Evolutionary conservation across 2,888 invertebrate genomes (phyloP).

Genomic region (Glaucopsyche alexis): DNA sequence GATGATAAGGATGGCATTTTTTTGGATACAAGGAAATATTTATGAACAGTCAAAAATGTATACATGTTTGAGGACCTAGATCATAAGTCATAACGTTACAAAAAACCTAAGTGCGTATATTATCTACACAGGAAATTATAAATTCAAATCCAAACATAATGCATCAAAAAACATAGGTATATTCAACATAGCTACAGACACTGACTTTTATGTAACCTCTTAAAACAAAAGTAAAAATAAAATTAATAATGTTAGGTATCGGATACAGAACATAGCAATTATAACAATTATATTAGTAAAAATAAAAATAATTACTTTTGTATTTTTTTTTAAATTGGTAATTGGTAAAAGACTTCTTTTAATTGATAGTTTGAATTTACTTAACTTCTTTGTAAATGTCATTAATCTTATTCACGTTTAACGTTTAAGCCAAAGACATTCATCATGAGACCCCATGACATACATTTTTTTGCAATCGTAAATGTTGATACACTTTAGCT

Average conservation of each 20-base stretch:
- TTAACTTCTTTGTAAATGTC: not conserved
- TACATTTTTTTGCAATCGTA: slow-evolving; percentile 61
- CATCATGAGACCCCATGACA: slow-evolving; percentile 64
- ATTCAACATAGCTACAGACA: not conserved
- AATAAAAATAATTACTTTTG: not conserved
- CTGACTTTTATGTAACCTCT: not conserved
- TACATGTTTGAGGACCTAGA: no score
- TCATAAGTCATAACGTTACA: not conserved
- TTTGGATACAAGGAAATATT: not conserved
- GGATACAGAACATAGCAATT: not conserved
- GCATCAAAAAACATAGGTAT: not conserved
- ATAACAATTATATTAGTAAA: no score
- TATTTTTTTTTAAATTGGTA: not conserved
- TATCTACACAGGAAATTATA: not conserved
- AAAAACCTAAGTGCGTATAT: not conserved
- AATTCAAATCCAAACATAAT: not conserved
- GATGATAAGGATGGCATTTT: no score
- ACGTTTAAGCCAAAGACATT: slow-evolving; percentile 36
- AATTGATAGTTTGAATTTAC: no score
- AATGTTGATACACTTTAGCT: slow-evolving; percentile 67
- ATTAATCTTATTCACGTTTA: slow-evolving; percentile 6
- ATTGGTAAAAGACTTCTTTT: no score
- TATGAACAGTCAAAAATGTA: not conserved
- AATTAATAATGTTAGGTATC: not conserved
- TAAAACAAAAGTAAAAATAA: not conserved